phyloP scores from a whole-genome alignment of 1,140 invertebrate genomes.

The Lordiphosa stackelbergi region DNA sequence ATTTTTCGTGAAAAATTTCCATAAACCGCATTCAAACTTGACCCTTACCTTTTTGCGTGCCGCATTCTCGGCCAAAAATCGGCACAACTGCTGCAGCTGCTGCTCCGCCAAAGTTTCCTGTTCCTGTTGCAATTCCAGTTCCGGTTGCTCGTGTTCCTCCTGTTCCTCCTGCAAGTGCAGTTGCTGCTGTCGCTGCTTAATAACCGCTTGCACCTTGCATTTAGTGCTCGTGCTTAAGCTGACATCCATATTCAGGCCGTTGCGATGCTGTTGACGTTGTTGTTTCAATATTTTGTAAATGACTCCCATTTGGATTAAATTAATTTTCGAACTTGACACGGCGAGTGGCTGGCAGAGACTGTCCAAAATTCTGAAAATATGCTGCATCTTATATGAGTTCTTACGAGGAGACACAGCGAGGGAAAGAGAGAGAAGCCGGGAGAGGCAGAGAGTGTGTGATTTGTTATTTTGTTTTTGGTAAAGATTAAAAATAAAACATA shows the following conservation, averaged over 20 bases:
- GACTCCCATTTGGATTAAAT: conserved; percentile 54
- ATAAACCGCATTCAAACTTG: neutral
- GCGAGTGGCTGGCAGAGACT: conserved; percentile 41
- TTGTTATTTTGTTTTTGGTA: conserved; percentile 34
- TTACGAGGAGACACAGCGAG: too few relatives aligned
- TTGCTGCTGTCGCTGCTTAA: conserved; percentile 54
- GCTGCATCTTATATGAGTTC: conserved; percentile 43
- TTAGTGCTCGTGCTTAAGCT: conserved; percentile 48
- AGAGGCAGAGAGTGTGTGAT: conserved; percentile 1
- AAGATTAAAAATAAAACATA: conserved; percentile 68
- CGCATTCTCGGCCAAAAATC: conserved; percentile 67
- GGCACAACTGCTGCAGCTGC: conserved; percentile 63
- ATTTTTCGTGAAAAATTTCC: too few relatives aligned
- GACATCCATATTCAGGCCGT: conserved; percentile 46
- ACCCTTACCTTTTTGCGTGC: conserved; percentile 51
- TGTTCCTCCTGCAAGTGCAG: conserved; percentile 21
- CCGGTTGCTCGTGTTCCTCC: conserved; percentile 8
- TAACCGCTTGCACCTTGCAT: conserved; percentile 57
- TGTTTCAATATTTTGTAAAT: conserved; percentile 72
- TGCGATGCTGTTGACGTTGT: conserved; percentile 30
- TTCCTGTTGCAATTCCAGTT: conserved; percentile 3
- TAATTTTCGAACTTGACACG: conserved; percentile 13
- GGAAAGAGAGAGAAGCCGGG: neutral
- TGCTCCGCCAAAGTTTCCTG: conserved; percentile 42
- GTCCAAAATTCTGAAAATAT: conserved; percentile 25